phyloP scores from a whole-genome alignment of 92 coral and sea anemone species.

The Actinernus sp. region DNA sequence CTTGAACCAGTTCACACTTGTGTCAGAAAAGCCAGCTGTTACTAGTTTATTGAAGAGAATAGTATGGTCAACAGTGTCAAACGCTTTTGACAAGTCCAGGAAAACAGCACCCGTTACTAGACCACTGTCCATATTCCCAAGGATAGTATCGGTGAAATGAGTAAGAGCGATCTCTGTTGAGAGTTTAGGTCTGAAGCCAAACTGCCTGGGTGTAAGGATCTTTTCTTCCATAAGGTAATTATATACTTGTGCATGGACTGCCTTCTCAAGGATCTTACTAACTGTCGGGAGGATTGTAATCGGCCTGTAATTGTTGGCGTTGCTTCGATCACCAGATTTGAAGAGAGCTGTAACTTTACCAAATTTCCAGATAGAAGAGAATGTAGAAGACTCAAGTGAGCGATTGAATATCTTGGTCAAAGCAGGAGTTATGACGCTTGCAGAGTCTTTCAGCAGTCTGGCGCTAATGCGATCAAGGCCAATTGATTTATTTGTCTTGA shows the following conservation, averaged over 20 bases:
- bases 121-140: constrained; percentile 34
- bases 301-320: constrained; percentile 11
- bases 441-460: constrained; percentile 12
- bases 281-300: constrained; percentile 15
- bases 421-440: neutral
- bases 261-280: constrained; percentile 5
- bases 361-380: constrained; percentile 3
- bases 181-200: constrained; percentile 41
- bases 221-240: neutral
- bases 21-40: constrained; percentile 16
- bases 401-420: neutral
- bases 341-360: constrained; percentile 2
- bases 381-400: neutral
- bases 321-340: neutral
- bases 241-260: neutral
- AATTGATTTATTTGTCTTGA: constrained; percentile 6
- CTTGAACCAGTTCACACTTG: constrained; percentile 17
- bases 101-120: constrained; percentile 40
- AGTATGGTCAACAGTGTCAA: constrained; percentile 36
- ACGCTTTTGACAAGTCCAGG: constrained; percentile 39
- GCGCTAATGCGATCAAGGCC: constrained; percentile 16
- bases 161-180: constrained; percentile 29
- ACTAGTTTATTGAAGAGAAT: constrained; percentile 16
- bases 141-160: constrained; percentile 47
- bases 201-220: constrained; percentile 17